Evolutionary conservation across 2,113 vertebrate genomes (phyloP).

Genomic region (Monarcha castaneiventris): DNA sequence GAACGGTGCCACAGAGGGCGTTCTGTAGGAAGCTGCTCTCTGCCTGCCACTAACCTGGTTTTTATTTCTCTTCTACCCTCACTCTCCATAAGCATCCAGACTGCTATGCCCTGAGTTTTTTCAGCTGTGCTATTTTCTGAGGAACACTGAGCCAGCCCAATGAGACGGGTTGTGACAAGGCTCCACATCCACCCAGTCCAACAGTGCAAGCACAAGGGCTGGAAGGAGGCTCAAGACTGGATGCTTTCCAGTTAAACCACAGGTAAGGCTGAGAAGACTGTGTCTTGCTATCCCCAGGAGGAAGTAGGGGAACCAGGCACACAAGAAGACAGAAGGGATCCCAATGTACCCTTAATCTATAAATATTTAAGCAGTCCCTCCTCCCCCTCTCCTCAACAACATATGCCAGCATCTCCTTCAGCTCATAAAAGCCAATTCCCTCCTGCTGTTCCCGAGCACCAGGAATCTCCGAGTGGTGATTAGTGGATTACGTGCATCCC

Average conservation of each 20-base stretch:
- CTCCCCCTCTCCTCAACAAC: slow-evolving; percentile 41
- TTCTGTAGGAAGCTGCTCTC: not conserved
- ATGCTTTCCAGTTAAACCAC: not conserved
- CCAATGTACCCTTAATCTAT: slow-evolving; percentile 36
- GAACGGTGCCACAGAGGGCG: accelerated
- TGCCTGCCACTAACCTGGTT: no score
- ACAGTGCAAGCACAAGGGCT: no score
- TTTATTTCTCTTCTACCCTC: not conserved
- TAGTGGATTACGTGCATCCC: slow-evolving; percentile 74
- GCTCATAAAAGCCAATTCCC: slow-evolving; percentile 62
- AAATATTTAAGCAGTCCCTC: slow-evolving; percentile 67
- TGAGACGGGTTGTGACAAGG: accelerated
- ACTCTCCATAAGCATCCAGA: not conserved
- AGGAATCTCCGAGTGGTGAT: slow-evolving; percentile 68
- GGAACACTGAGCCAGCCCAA: not conserved
- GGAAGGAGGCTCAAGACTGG: not conserved
- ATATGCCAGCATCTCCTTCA: slow-evolving; percentile 61
- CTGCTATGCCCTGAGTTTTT: not conserved
- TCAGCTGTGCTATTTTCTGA: not conserved
- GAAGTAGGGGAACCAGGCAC: not conserved
- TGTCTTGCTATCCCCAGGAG: not conserved
- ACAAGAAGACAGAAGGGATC: slow-evolving; percentile 34
- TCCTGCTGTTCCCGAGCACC: slow-evolving; percentile 57
- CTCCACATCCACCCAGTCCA: not conserved
- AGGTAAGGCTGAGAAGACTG: not conserved